These are phyloP conservation scores for Thecocarcelia acutangulata DNA, from an alignment of 2,888 invertebrate genomes.

Conservation along the genomic window DNA sequence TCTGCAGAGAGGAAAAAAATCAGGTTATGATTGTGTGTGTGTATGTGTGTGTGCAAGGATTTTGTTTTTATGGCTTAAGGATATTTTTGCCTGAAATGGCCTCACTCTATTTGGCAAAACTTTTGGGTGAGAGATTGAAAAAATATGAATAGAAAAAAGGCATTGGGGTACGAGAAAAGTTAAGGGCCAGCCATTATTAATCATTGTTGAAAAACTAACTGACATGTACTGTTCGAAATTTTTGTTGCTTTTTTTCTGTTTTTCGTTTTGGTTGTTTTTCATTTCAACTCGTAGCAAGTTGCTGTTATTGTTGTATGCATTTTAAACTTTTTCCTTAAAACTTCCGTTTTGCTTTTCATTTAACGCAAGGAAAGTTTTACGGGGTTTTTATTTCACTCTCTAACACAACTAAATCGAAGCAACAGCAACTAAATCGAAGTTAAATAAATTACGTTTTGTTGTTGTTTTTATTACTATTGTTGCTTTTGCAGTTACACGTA, in stretches of 20 bases:
- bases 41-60: background rate
- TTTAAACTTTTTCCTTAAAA: constrained; percentile 68
- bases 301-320: constrained; percentile 39
- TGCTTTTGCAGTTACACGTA: background rate
- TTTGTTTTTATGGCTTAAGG: constrained; percentile 46
- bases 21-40: background rate
- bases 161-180: constrained; percentile 36
- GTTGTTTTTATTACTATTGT: constrained; percentile 28
- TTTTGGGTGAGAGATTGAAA: constrained; percentile 25
- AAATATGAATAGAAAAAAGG: background rate
- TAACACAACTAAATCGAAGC: constrained; percentile 20
- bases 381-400: constrained; percentile 41
- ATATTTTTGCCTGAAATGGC: constrained; percentile 43
- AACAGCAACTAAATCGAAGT: constrained; percentile 67
- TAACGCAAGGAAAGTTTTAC: constrained; percentile 65
- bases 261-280: constrained; percentile 19
- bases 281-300: constrained; percentile 31
- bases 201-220: constrained; percentile 69
- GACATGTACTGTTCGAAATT: constrained; percentile 47
- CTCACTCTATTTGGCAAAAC: constrained; percentile 15
- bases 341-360: constrained; percentile 67
- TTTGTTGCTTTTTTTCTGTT: constrained; percentile 9
- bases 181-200: constrained; percentile 68
- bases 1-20: constrained; percentile 7
- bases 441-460: constrained; percentile 56